Evolutionary conservation across 2,797 vertebrate species (phyloP).

Genomic region (Rhynchotus rufescens): DNA sequence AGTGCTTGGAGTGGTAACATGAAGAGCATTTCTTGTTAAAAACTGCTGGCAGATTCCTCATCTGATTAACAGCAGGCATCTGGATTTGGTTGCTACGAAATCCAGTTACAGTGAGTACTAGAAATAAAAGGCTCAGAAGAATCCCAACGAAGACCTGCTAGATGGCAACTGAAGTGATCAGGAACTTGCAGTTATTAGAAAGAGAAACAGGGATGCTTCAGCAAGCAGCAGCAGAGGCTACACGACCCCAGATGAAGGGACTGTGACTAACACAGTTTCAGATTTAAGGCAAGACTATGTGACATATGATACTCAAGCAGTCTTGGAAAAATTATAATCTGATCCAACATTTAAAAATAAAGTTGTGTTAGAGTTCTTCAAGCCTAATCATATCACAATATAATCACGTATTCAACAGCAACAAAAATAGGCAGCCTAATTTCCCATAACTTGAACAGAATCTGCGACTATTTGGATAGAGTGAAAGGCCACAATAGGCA

Average conservation of each 20-base stretch:
- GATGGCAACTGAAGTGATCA: neutral
- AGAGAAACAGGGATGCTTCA: neutral
- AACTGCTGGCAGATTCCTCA: neutral
- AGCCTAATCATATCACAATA: neutral
- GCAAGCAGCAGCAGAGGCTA: neutral
- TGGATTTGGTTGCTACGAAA: constrained; percentile 29
- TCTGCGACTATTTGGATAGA: neutral
- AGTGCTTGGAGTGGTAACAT: neutral
- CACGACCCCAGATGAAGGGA: neutral
- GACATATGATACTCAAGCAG: neutral
- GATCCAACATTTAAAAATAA: neutral
- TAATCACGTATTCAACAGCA: neutral
- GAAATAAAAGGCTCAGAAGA: neutral
- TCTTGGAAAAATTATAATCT: neutral
- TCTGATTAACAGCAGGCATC: neutral
- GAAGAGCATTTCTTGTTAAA: neutral
- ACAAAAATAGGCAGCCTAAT: neutral
- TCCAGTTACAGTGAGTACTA: neutral
- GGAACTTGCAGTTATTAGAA: neutral
- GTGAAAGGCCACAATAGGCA: neutral
- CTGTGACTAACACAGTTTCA: neutral
- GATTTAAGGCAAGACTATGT: neutral
- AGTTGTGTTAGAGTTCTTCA: neutral
- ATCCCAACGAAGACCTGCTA: neutral
- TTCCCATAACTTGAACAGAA: neutral